Percentiles rank a stretch among this genome's conserved stretches.
Conservation (phyloP, 2,888 invertebrate genomes). For the Noctuana brunneofusca region DNA sequence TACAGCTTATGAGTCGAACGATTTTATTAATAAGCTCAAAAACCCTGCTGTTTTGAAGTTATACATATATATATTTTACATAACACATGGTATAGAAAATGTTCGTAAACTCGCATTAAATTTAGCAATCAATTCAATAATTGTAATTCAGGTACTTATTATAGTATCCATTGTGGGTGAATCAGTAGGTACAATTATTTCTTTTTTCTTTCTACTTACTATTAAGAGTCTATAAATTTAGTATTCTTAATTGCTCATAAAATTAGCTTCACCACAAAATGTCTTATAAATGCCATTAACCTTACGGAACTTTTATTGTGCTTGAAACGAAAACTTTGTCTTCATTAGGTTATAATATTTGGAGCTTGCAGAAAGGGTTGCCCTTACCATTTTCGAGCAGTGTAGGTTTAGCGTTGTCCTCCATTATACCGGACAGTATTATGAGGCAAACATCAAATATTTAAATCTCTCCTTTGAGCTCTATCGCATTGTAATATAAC, state of each 20-base stretch:
- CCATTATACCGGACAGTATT: constrained; percentile 10
- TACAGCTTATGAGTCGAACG: no score
- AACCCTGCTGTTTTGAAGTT: no score
- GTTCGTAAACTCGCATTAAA: no score
- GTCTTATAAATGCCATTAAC: neutral
- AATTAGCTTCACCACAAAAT: neutral
- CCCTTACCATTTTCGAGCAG: neutral
- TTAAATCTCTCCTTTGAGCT: constrained; percentile 7
- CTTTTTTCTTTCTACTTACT: no score
- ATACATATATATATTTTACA: no score
- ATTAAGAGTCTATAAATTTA: no score
- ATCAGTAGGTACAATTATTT: no score
- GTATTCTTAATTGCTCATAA: neutral
- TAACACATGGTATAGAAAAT: no score
- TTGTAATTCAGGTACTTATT: no score
- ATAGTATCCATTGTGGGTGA: no score
- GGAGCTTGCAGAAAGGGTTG: neutral
- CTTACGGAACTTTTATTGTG: neutral
- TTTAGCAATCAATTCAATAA: no score
- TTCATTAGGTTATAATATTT: neutral
- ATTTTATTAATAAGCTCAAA: no score
- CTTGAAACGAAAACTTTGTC: neutral
- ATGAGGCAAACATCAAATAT: constrained; percentile 12
- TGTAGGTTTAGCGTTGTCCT: neutral
- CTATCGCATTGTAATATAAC: neutral